Base-by-base conservation (phyloP, 2,113 vertebrate species). In the Uropsilus gracilis region DNA sequence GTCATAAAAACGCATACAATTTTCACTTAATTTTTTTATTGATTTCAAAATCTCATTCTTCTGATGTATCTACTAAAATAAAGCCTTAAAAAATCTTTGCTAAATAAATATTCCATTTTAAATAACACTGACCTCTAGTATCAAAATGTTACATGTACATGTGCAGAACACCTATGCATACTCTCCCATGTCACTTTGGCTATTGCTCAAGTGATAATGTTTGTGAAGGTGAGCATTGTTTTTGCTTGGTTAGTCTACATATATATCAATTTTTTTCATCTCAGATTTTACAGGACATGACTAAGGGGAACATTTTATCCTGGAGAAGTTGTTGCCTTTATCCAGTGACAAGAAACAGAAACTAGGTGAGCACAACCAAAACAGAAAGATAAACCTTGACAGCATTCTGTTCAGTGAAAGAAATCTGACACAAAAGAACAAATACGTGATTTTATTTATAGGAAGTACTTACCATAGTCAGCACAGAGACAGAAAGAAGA, bases 51-150 rank as follows among this genome's bases (percentile, higher is more conserved):
- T 77, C 28, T 84, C 53, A 57, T 57, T 75, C 53, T 82, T 30
- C 85, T 85, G 17, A 6, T 71, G 46, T 55, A 12, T 88, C 55
- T 44, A 57, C 72, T 92, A 71, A 8, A 42, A 22, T 11, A 77
- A 11, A 18, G 5, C 1, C 30, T 71, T 69, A 20, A 17, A 39
- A 83, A 86, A 42, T 86, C 28, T 92, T 92, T 64, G 13, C 39
- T 90, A 76, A 95, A 42, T 53, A 66, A 50, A 59, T 71, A 75
- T 59, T 94, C 32, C 82, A 69, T n/a, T 75, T 73, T 83, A 63
- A 88, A 17, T 46, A 24, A 57, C 59, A n/a, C 5, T 81, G 22
- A 53, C 68, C 69, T 20, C 34, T 83, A 42, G 5, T 69, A 13
- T 93, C 50, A 71, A 94, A 91, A 69, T 90, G 44, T 44, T 87